Conservation (phyloP, 2,888 invertebrate genomes). For the Branchipolynoe longqiensis region DNA sequence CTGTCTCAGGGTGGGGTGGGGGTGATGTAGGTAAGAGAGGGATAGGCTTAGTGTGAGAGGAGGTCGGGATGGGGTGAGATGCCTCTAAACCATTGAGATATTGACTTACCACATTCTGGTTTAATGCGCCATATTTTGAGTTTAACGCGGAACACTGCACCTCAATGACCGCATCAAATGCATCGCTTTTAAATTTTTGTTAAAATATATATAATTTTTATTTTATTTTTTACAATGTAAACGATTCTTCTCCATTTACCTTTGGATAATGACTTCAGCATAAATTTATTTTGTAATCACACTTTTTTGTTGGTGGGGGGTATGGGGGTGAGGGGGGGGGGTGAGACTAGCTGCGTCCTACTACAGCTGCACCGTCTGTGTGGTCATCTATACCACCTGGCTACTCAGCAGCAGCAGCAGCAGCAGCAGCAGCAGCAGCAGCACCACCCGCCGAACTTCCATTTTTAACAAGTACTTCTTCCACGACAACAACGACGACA, state of each 20-base stretch:
- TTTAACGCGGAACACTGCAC: too few relatives aligned
- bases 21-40: too few relatives aligned
- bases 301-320: too few relatives aligned
- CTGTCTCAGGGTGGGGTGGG: not conserved
- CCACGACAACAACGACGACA: conserved; percentile 47
- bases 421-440: conserved; percentile 17
- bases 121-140: not conserved
- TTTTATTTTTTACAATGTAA: not conserved
- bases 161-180: conserved; percentile 51
- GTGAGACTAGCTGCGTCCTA: conserved; percentile 12
- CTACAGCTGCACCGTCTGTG: conserved; percentile 31
- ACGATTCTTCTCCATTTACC: not conserved
- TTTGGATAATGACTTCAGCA: conserved; percentile 44
- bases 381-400: conserved; percentile 10
- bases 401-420: not conserved
- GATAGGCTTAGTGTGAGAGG: too few relatives aligned
- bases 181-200: too few relatives aligned
- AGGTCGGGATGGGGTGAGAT: too few relatives aligned
- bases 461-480: conserved; percentile 36
- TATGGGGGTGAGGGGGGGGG: too few relatives aligned
- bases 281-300: too few relatives aligned
- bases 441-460: conserved; percentile 26
- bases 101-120: not conserved
- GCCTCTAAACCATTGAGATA: conserved; percentile 21
- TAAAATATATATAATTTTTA: not conserved